A percentile compares a stretch with the other conserved stretches of the same genome.
Conservation (phyloP, 2,113 vertebrate genomes). For the Manacus vitellinus region DNA sequence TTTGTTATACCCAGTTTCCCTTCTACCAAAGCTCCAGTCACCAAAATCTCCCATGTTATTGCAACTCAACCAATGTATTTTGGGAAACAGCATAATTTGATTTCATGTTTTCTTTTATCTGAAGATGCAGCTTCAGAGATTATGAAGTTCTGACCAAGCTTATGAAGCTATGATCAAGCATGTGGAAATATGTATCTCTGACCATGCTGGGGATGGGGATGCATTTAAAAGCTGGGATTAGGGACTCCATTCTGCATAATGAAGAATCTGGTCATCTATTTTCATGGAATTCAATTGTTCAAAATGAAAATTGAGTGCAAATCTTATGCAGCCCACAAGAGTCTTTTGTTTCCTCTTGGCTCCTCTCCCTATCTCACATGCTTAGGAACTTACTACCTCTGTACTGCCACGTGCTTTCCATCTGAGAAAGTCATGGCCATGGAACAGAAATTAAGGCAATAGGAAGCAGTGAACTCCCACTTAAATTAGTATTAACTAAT, state of each 20-base stretch:
- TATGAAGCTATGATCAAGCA: neutral
- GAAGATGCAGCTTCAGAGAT: neutral
- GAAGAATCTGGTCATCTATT: neutral
- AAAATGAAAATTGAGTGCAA: neutral
- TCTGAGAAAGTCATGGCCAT: neutral
- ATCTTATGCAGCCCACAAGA: neutral
- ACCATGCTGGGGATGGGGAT: accelerated
- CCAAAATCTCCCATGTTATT: neutral
- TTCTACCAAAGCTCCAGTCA: neutral
- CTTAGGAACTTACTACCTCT: neutral
- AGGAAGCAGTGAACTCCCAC: neutral
- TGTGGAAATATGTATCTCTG: neutral
- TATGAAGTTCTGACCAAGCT: neutral
- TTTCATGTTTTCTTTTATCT: neutral
- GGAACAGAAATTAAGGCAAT: neutral
- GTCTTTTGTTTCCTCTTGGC: neutral
- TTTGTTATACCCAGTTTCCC: neutral
- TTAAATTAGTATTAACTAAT: neutral
- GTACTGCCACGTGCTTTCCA: neutral
- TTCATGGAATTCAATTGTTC: neutral
- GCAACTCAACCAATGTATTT: accelerated
- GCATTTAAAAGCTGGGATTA: neutral
- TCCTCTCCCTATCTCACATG: accelerated
- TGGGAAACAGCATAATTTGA: neutral
- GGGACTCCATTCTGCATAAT: neutral